These are phyloP conservation scores for Macropis europaea DNA, from an alignment of 2,888 invertebrate genomes.

Conservation along the genomic window DNA sequence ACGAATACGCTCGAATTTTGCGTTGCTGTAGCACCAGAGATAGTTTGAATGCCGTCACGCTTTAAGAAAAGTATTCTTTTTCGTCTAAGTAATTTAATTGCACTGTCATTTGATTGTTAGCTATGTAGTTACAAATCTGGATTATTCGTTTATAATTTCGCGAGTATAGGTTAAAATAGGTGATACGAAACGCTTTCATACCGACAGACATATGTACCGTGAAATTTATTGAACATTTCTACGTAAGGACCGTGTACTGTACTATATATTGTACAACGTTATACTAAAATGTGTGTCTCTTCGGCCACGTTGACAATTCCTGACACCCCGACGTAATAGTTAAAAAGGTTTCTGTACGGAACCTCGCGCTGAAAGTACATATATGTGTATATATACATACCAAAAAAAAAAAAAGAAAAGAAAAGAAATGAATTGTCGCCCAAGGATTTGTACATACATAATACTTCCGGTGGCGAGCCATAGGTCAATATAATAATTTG, in stretches of 20 bases:
- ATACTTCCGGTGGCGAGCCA: conserved; percentile 30
- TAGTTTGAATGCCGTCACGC: conserved; percentile 20
- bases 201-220: not conserved
- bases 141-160: conserved; percentile 6
- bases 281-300: conserved; percentile 10
- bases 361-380: conserved; percentile 52
- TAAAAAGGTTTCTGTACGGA: conserved; percentile 26
- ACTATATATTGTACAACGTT: conserved; percentile 28
- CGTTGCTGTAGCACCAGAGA: conserved; percentile 6
- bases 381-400: conserved; percentile 54
- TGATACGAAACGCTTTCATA: conserved; percentile 21
- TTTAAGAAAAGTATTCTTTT: conserved; percentile 42
- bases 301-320: conserved; percentile 25
- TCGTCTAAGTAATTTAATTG: conserved; percentile 29
- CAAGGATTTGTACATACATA: conserved; percentile 54
- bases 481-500: conserved; percentile 44
- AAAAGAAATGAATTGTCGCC: conserved; percentile 27
- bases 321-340: conserved; percentile 25
- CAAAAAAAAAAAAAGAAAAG: conserved; percentile 23
- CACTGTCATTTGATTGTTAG: conserved; percentile 18
- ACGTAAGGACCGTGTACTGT: conserved; percentile 17
- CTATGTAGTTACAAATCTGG: conserved; percentile 13
- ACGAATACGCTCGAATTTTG: conserved; percentile 12
- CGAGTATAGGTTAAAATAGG: not conserved
- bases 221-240: conserved; percentile 32